Evolutionary conservation across 2,797 vertebrate species (phyloP), one percentile per base, ranked within the genome.

Genomic region (Aphelocoma californica): DNA sequence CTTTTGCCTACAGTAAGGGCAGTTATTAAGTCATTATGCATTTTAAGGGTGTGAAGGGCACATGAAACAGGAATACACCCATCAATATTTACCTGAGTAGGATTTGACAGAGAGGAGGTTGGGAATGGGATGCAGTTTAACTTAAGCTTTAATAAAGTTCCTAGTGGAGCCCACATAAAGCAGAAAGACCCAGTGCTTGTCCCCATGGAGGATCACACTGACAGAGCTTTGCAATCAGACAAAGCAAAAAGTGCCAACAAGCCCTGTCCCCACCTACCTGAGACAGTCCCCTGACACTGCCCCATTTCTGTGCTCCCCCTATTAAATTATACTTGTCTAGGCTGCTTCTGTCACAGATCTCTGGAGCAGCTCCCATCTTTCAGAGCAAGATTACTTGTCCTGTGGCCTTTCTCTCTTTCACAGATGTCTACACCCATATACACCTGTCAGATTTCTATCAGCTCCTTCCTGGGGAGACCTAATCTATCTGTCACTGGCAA

Each of bases 401-500:
- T 47, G 72, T 47, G 69, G 54, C 70, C 77, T 74, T 69, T 81
- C 57, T 81, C 34, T 72, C 75, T 78, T 65, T 36, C 75, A 69
- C 90, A 69, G 58, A 48, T 54, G 57, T 88, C 93, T 91, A 90
- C 91, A 62, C 72, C 73, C 77, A 65, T 34, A 40, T 2, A 51
- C 1, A 2, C 79, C 72, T 84, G 65, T 75, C 5, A 2, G 80
- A 44, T 56, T 92, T 48, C 82, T 69, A n/a, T 74, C 72, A 86
- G 65, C 72, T 48, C 65, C 61, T 71, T 74, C 60, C 56, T 73
- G 51, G 44, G 47, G 78, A 87, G 42, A 4, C 65, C 61, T 88
- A 50, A 92, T 91, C 82, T 78, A 3, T 44, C 85, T 95, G 90
- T 75, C 94, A 81, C 6, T 47, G 58, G 34, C 80, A 95, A 94